phyloP scores from a whole-genome alignment of 1,140 invertebrate genomes.

The Eupeodes corollae region DNA sequence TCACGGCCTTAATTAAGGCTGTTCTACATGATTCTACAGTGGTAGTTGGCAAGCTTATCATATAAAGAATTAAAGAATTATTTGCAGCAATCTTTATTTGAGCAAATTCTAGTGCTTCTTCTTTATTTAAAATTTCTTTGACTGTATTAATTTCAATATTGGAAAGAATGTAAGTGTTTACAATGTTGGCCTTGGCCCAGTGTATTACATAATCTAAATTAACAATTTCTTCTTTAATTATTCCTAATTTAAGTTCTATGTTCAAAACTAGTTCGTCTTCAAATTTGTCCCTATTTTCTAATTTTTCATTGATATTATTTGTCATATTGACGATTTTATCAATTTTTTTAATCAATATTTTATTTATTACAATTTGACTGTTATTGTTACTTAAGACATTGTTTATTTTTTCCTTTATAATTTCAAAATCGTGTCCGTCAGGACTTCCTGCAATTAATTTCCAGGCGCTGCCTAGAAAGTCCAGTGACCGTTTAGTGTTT shows the following conservation, averaged over 20 bases:
- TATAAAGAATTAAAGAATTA: neutral
- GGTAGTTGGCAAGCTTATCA: neutral
- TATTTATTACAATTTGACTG: no score
- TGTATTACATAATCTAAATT: constrained; percentile 2
- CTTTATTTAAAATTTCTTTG: neutral
- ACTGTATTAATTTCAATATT: neutral
- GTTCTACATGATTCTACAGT: no score
- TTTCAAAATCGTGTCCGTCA: neutral
- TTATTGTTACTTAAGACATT: no score
- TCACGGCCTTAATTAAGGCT: no score
- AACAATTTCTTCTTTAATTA: constrained; percentile 4
- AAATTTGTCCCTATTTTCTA: no score
- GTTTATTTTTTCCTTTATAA: neutral
- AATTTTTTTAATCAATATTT: no score
- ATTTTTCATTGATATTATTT: no score
- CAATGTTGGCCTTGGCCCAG: neutral
- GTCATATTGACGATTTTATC: no score
- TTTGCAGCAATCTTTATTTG: constrained; percentile 1
- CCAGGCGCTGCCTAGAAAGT: neutral
- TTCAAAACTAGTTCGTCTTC: no score
- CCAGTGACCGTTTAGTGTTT: neutral
- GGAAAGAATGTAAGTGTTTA: constrained; percentile 2
- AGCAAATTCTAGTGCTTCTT: constrained; percentile 3
- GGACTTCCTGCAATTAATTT: neutral
- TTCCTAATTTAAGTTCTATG: constrained; percentile 1